Evolutionary conservation across 2,113 vertebrate species (phyloP).

Genomic region (Candoia aspera): DNA sequence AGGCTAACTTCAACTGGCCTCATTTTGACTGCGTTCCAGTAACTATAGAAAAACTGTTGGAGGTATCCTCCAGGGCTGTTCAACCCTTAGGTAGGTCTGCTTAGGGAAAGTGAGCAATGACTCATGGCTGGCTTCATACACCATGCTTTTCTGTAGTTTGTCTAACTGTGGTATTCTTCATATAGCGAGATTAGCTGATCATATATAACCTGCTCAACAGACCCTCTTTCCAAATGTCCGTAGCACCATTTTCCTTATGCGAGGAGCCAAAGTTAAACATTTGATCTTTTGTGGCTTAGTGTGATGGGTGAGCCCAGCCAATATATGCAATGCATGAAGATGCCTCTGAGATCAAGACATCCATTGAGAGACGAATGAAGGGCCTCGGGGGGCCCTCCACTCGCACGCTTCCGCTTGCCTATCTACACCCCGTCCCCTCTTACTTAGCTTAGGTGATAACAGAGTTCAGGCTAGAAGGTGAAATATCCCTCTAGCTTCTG

Average conservation of each 20-base stretch:
- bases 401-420: background rate
- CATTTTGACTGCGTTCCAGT: background rate
- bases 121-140: background rate
- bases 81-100: rapidly evolving
- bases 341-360: background rate
- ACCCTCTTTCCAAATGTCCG: background rate
- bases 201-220: background rate
- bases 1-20: background rate
- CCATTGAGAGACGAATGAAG: background rate
- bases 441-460: background rate
- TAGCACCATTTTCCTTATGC: background rate
- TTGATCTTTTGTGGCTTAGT: background rate
- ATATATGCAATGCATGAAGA: background rate
- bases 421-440: background rate
- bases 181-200: background rate
- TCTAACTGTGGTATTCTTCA: background rate
- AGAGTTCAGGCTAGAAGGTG: background rate
- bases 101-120: background rate
- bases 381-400: background rate
- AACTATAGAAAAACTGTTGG: background rate
- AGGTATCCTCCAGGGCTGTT: background rate
- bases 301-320: background rate
- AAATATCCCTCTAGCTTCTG: background rate
- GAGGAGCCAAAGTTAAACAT: background rate
- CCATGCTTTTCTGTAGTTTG: background rate